Evolutionary conservation across 2,113 vertebrate genomes (phyloP).

Genomic region (Pelusios castaneus): DNA sequence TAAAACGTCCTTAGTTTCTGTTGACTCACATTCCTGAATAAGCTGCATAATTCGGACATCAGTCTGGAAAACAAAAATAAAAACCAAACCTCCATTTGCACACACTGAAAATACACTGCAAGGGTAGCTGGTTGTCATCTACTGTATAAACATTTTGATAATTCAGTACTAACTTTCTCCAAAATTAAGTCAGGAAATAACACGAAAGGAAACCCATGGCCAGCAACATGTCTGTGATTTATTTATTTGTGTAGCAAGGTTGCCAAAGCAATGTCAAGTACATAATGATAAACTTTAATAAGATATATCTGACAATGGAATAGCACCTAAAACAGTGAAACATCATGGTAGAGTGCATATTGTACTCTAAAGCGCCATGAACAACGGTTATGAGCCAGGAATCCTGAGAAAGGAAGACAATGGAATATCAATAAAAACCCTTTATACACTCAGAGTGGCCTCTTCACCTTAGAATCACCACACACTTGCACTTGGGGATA

Average conservation of each 20-base stretch:
- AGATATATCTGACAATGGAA: background rate
- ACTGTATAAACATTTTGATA: constrained; percentile 15
- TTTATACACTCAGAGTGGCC: background rate
- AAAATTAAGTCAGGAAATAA: background rate
- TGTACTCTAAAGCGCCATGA: background rate
- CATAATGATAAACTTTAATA: background rate
- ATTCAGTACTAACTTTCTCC: too few species aligned
- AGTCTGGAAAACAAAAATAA: background rate
- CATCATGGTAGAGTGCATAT: background rate
- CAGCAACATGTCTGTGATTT: background rate
- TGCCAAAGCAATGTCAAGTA: constrained; percentile 14
- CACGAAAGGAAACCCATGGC: background rate
- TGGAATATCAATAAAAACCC: background rate
- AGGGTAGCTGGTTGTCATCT: background rate
- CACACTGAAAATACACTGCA: background rate
- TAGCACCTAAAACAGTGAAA: background rate
- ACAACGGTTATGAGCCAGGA: background rate
- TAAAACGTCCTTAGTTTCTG: constrained; percentile 33
- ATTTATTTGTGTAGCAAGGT: background rate
- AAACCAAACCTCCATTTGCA: background rate
- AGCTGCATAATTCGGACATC: background rate
- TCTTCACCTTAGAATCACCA: background rate
- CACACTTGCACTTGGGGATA: background rate
- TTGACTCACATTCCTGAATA: background rate
- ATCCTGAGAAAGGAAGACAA: background rate